Conservation (phyloP, 2,888 invertebrate species). For the Fragum whitleyi region DNA sequence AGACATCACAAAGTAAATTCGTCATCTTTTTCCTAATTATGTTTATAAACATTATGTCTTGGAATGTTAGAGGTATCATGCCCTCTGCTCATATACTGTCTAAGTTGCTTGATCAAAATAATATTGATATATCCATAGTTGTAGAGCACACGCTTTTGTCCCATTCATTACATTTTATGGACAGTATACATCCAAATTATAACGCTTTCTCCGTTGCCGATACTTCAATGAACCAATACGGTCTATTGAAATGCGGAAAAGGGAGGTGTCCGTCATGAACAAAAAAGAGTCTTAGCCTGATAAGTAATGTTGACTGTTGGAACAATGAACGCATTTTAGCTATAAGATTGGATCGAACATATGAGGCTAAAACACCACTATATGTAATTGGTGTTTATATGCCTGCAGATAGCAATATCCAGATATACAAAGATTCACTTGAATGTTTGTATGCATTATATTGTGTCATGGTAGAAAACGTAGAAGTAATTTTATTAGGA, state of each 20-base stretch:
- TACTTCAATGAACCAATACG: neutral
- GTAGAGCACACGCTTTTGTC: conserved; percentile 8
- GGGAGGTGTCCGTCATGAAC: neutral
- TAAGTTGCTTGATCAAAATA: neutral
- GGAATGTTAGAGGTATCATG: conserved; percentile 26
- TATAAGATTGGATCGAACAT: neutral
- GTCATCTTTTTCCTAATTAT: neutral
- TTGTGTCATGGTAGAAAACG: neutral
- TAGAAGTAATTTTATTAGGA: neutral
- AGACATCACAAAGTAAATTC: neutral
- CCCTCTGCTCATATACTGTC: neutral
- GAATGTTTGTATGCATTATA: neutral
- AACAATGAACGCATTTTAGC: conserved; percentile 1
- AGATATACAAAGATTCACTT: neutral
- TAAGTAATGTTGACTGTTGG: neutral
- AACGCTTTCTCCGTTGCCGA: neutral
- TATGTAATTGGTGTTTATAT: conserved; percentile 6
- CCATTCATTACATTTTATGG: neutral
- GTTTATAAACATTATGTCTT: conserved; percentile 2
- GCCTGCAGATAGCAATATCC: conserved; percentile 2
- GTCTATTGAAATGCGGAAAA: conserved; percentile 16
- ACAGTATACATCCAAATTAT: conserved; percentile 10
- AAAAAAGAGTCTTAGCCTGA: neutral
- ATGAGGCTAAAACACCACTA: neutral
- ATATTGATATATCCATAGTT: conserved; percentile 12